Conservation (phyloP, 2,888 invertebrate genomes). For the Eucera pruinosa region DNA sequence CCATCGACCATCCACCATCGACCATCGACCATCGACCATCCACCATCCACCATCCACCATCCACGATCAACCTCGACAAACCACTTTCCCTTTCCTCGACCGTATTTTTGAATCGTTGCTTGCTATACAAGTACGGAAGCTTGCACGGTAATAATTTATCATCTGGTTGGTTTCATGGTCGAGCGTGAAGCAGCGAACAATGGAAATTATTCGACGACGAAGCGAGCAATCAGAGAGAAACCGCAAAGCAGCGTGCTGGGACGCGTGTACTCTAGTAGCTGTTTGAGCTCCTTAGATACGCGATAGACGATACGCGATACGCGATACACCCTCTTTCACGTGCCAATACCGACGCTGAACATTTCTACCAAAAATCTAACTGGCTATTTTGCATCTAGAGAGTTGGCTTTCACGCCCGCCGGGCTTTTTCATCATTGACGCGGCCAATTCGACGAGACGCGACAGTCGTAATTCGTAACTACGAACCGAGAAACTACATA, state of each 20-base stretch:
- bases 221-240: background rate
- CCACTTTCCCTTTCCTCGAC: conserved; percentile 62
- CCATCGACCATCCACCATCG: no score
- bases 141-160: background rate
- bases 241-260: background rate
- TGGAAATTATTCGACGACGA: background rate
- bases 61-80: conserved; percentile 53
- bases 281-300: no score
- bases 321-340: no score
- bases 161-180: background rate
- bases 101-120: conserved; percentile 45
- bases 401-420: conserved; percentile 71
- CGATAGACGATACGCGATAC: no score
- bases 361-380: conserved; percentile 59
- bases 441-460: conserved; percentile 40
- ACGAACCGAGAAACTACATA: conserved; percentile 29
- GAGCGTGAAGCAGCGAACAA: background rate
- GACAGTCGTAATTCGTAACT: conserved; percentile 31
- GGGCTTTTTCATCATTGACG: conserved; percentile 62
- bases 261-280: background rate
- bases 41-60: no score
- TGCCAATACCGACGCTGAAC: no score
- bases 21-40: no score
- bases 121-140: conserved; percentile 23
- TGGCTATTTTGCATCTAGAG: conserved; percentile 47